phyloP scores from a whole-genome alignment of 2,888 invertebrate genomes.

The Brenthis ino region DNA sequence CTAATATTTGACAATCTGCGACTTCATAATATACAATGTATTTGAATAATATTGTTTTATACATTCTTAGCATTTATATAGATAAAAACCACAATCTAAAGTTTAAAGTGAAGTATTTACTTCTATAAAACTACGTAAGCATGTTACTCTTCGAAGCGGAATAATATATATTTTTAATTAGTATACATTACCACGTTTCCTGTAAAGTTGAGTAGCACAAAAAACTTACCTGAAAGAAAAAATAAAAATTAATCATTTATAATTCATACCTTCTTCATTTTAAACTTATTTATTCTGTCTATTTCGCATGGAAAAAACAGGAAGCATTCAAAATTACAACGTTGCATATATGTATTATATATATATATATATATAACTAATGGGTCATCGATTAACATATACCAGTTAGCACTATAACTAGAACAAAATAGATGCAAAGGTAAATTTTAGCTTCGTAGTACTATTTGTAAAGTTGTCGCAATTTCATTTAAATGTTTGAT shows the following conservation, averaged over 20 bases:
- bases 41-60: no score
- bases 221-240: slow-evolving; percentile 31
- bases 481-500: slow-evolving; percentile 65
- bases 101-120: no score
- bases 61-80: no score
- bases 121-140: no score
- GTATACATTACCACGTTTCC: not conserved
- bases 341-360: not conserved
- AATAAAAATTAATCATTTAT: not conserved
- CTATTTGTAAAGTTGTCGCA: slow-evolving; percentile 39
- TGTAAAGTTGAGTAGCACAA: no score
- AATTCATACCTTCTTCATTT: no score
- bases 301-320: not conserved
- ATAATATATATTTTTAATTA: not conserved
- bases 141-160: not conserved
- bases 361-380: not conserved
- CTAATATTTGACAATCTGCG: no score
- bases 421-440: slow-evolving; percentile 7
- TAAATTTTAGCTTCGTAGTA: slow-evolving; percentile 1
- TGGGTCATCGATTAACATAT: slow-evolving; percentile 5
- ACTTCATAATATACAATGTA: no score
- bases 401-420: not conserved
- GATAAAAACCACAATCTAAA: no score
- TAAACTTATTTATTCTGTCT: not conserved
- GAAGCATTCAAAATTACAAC: not conserved